Evolutionary conservation across 2,888 invertebrate species (phyloP).

Genomic region (Athetis lepigone): DNA sequence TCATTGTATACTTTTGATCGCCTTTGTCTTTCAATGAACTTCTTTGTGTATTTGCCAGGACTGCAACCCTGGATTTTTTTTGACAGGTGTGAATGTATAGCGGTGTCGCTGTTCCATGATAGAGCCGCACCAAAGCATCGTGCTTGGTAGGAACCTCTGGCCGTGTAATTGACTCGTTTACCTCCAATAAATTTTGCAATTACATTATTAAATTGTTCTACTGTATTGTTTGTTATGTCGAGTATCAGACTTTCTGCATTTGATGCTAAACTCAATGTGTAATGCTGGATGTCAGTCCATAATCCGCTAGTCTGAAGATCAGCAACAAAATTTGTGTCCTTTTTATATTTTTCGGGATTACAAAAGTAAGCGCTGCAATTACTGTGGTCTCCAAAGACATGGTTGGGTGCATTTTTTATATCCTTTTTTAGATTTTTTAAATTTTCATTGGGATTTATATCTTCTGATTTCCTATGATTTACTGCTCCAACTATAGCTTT

Average conservation of each 20-base stretch:
- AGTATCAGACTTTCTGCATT: conserved; percentile 3
- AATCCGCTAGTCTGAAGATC: background rate
- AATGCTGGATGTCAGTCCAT: background rate
- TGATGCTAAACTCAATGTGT: background rate
- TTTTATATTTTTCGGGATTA: background rate
- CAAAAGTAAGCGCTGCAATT: background rate
- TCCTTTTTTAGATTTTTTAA: background rate
- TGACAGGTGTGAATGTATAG: background rate
- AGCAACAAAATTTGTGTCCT: background rate
- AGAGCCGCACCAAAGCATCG: background rate
- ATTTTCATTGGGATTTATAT: background rate
- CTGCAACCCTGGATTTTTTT: background rate
- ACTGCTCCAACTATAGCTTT: conserved; percentile 1
- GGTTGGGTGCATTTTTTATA: background rate
- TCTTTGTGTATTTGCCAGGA: background rate
- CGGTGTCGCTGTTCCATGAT: background rate
- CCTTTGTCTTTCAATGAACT: background rate
- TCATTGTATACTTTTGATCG: background rate
- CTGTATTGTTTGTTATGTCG: background rate
- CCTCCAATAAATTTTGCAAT: background rate
- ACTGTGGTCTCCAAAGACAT: background rate
- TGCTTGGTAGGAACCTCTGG: background rate
- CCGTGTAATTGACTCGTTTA: background rate
- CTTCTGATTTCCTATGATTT: background rate
- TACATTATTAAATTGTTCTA: background rate